Evolutionary conservation across 2,113 vertebrate genomes (phyloP), one percentile per base, ranked within the genome.

Genomic region (Limanda limanda): DNA sequence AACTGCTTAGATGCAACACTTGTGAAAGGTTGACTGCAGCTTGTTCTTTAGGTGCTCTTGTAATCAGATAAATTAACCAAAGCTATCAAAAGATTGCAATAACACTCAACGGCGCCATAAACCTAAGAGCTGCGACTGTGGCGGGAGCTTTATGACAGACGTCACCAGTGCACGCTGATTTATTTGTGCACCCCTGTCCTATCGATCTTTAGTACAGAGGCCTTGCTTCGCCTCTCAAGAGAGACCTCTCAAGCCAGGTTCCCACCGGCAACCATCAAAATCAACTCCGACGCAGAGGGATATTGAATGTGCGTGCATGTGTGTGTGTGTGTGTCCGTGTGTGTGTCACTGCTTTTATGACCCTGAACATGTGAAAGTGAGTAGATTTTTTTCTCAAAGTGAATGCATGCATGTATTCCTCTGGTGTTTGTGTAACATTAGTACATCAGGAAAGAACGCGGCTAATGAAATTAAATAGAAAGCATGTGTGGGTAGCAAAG

Each of bases 21-120:
- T 35, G 52, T 40, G 82, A 86, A 73, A 79, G 80, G 81, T 83
- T 79, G 87, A 80, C 75, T 92, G 92, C 90, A 87, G 83, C 88
- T 79, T 88, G 89, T 91, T 89, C 87, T 58, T 71, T 37, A 75
- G 86, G 77, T 69, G 88, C 83, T 89, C 90, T 80, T 93, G 91
- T 94, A 94, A 95, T 94, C 93, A 94, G 90, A 94, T 94, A 94
- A 94, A 94, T 94, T 94, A 94, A 91, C 89, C 89, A 89, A 89
- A 87, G 94, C 94, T 93, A 94, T 95, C 94, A 94, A 94, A 94
- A 93, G 92, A 94, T 93, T 95, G 93, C 94, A 94, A 94, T 95
- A 95, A 94, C 92, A 93, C 94, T 94, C 92, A 94, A 84, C 86
- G 75, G 64, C n/a, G 89, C 91, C 89, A 92, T 94, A 94, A 94